A percentile compares a stretch with the other conserved stretches of the same genome.
Conservation (phyloP, 2,888 invertebrate species). For the Oscheius sp. region DNA sequence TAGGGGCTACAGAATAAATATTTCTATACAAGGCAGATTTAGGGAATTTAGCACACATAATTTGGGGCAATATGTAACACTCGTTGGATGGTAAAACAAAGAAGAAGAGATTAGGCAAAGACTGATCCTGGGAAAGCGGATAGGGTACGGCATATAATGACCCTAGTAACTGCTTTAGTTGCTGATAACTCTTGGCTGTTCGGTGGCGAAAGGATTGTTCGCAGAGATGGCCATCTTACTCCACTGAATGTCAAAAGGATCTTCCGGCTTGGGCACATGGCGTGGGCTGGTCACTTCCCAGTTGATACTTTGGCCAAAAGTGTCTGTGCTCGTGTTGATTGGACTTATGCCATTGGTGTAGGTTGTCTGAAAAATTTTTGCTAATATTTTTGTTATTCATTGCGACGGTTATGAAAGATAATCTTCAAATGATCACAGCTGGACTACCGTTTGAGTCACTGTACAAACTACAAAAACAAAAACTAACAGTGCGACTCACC, state of each 20-base stretch:
- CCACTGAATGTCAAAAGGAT: constrained; percentile 72
- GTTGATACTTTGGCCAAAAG: constrained; percentile 40
- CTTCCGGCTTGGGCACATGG: constrained; percentile 45
- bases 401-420: neutral
- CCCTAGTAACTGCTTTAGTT: neutral
- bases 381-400: neutral
- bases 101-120: neutral
- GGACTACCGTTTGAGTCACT: no score
- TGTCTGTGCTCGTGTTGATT: constrained; percentile 12
- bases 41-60: constrained; percentile 14
- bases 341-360: no score
- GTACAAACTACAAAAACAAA: no score
- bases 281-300: constrained; percentile 46
- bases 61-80: constrained; percentile 10
- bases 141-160: neutral
- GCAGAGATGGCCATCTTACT: constrained; percentile 48
- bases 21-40: constrained; percentile 20
- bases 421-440: no score
- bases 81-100: neutral
- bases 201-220: constrained; percentile 34
- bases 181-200: constrained; percentile 17
- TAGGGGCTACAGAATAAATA: constrained; percentile 17
- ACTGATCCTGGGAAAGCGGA: neutral
- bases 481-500: neutral
- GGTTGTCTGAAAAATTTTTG: no score